These are phyloP conservation scores for Tachycineta bicolor DNA, from an alignment of 2,113 vertebrate species.

Conservation along the genomic window DNA sequence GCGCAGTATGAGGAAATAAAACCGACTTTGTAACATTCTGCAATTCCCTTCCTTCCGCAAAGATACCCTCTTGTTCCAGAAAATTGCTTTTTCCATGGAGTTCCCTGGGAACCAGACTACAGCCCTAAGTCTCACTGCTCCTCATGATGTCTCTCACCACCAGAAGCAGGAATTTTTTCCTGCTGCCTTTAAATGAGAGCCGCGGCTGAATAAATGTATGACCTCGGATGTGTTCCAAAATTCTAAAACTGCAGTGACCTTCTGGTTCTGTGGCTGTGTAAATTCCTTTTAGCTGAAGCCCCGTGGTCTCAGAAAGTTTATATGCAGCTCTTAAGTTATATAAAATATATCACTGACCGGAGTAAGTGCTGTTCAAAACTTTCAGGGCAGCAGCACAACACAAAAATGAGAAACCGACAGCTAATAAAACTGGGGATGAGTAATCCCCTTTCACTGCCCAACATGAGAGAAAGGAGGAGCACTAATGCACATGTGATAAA, in stretches of 20 bases:
- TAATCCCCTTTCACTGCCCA: conserved; percentile 28
- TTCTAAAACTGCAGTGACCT: background rate
- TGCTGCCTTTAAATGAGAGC: background rate
- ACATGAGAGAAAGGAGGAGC: conserved; percentile 4
- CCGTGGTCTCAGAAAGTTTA: background rate
- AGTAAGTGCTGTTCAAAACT: conserved; percentile 7
- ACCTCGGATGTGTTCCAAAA: background rate
- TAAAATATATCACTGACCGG: background rate
- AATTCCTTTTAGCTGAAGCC: background rate
- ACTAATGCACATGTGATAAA: background rate
- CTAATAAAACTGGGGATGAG: conserved; percentile 43
- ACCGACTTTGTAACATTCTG: background rate
- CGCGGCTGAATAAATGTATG: background rate
- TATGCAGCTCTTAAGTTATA: background rate
- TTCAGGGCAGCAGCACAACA: background rate
- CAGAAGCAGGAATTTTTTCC: background rate
- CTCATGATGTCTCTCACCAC: background rate
- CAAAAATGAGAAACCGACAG: background rate
- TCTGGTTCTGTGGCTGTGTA: background rate
- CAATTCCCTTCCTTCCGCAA: background rate
- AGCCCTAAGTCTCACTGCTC: background rate
- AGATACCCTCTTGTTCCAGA: background rate
- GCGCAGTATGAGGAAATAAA: conserved; percentile 2
- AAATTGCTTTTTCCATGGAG: background rate
- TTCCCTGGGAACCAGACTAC: background rate